A percentile compares a stretch with the other conserved stretches of the same genome.
phyloP scores from a whole-genome alignment of 1,140 invertebrate species.

The Helicoverpa armigera region DNA sequence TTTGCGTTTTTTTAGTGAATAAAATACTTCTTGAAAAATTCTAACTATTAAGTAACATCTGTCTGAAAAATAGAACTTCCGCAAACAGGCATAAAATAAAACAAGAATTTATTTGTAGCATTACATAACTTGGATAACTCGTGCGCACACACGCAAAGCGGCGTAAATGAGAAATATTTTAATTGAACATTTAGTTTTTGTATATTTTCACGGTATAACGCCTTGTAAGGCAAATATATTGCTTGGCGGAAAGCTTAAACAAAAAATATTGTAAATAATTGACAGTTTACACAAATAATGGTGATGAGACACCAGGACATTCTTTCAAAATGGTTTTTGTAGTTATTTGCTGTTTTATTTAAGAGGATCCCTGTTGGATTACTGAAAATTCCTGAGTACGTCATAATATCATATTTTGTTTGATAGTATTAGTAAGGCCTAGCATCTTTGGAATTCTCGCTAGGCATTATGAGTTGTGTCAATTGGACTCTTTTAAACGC shows the following conservation, averaged over 20 bases:
- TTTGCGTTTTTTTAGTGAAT: too few relatives aligned
- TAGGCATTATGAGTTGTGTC: too few relatives aligned
- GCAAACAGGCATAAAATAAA: background rate
- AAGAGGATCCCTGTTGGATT: too few relatives aligned
- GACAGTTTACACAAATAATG: slow-evolving; percentile 33
- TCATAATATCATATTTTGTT: background rate
- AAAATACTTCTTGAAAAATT: too few relatives aligned
- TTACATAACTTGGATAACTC: slow-evolving; percentile 43
- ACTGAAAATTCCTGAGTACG: too few relatives aligned
- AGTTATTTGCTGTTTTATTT: background rate
- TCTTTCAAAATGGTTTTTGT: background rate
- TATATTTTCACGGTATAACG: slow-evolving; percentile 40
- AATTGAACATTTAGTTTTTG: slow-evolving; percentile 35
- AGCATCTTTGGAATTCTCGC: too few relatives aligned
- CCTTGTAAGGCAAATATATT: background rate
- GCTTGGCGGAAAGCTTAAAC: background rate
- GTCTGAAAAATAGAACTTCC: too few relatives aligned
- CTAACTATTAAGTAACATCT: too few relatives aligned
- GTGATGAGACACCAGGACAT: background rate
- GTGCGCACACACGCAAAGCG: slow-evolving; percentile 35
- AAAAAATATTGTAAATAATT: slow-evolving; percentile 17
- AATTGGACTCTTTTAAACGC: too few relatives aligned
- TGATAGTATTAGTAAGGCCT: too few relatives aligned
- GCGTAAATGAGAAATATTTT: slow-evolving; percentile 56
- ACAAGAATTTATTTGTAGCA: background rate